A percentile compares a stretch with the other conserved stretches of the same genome.
Conservation (phyloP, 2,888 invertebrate genomes). For the Diloba caeruleocephala region DNA sequence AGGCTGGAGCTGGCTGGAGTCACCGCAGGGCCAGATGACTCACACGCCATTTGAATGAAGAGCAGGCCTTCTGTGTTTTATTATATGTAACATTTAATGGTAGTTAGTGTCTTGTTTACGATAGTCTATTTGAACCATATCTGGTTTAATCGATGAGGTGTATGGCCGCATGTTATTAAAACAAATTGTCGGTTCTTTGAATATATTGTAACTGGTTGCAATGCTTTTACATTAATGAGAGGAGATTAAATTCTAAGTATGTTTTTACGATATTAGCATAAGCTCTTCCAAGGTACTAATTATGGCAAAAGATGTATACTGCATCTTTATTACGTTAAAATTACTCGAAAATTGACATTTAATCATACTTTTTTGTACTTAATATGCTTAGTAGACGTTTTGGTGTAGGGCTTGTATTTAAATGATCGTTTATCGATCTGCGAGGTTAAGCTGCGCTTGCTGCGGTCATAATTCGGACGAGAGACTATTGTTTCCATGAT, state of each 20-base stretch:
- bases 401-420: too few relatives aligned
- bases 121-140: conserved; percentile 34
- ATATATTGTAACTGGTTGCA: conserved; percentile 18
- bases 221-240: conserved; percentile 12
- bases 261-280: conserved; percentile 16
- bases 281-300: not conserved
- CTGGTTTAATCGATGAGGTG: conserved; percentile 37
- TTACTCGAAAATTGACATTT: too few relatives aligned
- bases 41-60: not conserved
- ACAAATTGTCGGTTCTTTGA: conserved; percentile 30
- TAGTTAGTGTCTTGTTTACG: conserved; percentile 39
- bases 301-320: not conserved
- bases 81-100: conserved; percentile 17
- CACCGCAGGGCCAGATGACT: too few relatives aligned
- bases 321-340: too few relatives aligned
- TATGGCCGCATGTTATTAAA: conserved; percentile 11
- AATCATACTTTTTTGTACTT: too few relatives aligned
- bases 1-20: too few relatives aligned
- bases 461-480: too few relatives aligned
- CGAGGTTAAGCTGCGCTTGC: too few relatives aligned
- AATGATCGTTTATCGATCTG: too few relatives aligned
- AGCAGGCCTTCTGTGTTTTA: conserved; percentile 7
- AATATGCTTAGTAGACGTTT: too few relatives aligned
- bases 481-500: too few relatives aligned
- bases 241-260: conserved; percentile 20